These are phyloP conservation scores for Nemapogon koenigi DNA, from an alignment of 2,888 invertebrate genomes.

Conservation along the genomic window DNA sequence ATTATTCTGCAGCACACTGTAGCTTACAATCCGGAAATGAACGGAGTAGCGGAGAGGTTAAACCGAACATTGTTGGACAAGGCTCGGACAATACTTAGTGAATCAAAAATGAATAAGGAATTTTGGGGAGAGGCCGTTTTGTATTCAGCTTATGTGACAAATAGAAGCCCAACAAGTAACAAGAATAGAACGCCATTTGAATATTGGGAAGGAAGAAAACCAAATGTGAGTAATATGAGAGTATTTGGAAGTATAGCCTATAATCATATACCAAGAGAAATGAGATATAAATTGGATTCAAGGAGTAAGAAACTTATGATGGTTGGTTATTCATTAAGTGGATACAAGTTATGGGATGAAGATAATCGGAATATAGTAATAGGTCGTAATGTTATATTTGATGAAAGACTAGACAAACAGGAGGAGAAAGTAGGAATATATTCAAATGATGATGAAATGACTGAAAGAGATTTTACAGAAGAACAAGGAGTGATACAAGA, in stretches of 20 bases:
- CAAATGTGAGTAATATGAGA: not conserved
- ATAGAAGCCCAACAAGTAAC: not conserved
- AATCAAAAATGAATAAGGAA: not conserved
- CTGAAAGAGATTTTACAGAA: not conserved
- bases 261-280: not conserved
- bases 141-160: not conserved
- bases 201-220: not conserved
- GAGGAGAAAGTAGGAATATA: not conserved
- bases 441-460: no score
- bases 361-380: not conserved
- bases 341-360: not conserved
- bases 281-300: not conserved
- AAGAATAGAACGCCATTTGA: not conserved
- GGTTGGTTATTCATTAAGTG: not conserved
- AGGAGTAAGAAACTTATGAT: not conserved
- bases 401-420: conserved; percentile 1
- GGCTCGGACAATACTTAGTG: conserved; percentile 14
- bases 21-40: conserved; percentile 17
- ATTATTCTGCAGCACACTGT: conserved; percentile 12
- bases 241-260: not conserved
- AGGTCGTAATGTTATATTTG: not conserved
- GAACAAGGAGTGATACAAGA: not conserved
- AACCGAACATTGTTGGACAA: conserved; percentile 16
- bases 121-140: not conserved
- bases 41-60: conserved; percentile 16